Evolutionary conservation across 2,113 vertebrate genomes (phyloP).

Genomic region (Zosterops pallidus): DNA sequence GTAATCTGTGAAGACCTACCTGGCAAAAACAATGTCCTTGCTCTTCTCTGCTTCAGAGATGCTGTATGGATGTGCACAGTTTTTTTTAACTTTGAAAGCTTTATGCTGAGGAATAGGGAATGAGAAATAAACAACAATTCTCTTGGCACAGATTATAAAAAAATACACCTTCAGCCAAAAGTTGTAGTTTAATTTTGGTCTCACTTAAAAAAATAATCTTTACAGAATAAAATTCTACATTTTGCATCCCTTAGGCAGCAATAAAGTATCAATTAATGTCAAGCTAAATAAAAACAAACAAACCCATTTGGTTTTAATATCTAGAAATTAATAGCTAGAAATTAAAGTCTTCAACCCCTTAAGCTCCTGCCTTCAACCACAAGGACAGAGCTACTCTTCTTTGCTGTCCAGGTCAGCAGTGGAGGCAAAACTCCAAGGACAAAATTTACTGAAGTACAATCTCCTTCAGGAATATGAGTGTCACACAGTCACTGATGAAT

Average conservation of each 20-base stretch:
- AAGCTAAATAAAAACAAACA: neutral
- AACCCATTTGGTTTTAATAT: neutral
- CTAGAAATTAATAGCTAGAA: neutral
- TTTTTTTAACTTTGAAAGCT: neutral
- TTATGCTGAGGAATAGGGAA: neutral
- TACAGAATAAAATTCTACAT: neutral
- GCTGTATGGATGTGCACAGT: neutral
- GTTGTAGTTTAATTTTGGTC: neutral
- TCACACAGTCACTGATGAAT: neutral
- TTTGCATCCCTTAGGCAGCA: neutral
- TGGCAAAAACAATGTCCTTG: neutral
- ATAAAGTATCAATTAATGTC: neutral
- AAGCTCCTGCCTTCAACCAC: neutral
- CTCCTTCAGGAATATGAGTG: neutral
- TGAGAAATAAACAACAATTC: neutral
- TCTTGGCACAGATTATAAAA: neutral
- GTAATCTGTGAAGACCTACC: neutral
- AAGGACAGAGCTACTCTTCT: neutral
- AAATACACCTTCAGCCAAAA: neutral
- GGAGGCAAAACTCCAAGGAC: neutral
- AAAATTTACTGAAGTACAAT: neutral
- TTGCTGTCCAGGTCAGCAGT: neutral
- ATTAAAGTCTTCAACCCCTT: neutral
- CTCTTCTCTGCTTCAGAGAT: neutral
- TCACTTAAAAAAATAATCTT: conserved; percentile 44